Percentiles rank a stretch among this genome's conserved stretches.
phyloP scores from a whole-genome alignment of 37 sponge, comb jelly and placozoan species.

The Beroe forskalii region DNA sequence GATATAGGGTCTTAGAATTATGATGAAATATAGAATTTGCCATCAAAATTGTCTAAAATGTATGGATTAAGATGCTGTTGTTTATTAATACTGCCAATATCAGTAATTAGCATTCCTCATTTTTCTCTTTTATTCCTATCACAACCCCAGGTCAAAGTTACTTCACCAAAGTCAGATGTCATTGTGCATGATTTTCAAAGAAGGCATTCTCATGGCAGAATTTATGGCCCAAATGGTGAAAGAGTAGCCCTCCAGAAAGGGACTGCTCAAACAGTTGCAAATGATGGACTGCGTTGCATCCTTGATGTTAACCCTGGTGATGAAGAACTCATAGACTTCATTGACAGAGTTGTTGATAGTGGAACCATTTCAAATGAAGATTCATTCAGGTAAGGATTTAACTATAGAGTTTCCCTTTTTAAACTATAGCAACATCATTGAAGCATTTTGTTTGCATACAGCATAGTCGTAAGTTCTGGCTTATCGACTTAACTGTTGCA shows the following conservation, averaged over 20 bases:
- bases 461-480: too few relatives aligned
- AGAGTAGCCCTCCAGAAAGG: neutral
- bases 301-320: neutral
- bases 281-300: neutral
- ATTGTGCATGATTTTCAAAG: neutral
- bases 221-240: neutral
- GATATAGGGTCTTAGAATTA: too few relatives aligned
- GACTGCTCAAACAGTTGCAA: neutral
- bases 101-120: too few relatives aligned
- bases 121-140: too few relatives aligned
- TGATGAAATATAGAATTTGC: too few relatives aligned
- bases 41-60: too few relatives aligned
- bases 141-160: neutral
- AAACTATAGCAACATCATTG: too few relatives aligned
- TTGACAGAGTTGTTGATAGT: neutral
- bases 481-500: too few relatives aligned
- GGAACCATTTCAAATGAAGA: neutral
- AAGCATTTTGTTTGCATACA: too few relatives aligned
- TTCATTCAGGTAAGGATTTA: neutral
- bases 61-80: too few relatives aligned
- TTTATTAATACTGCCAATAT: too few relatives aligned
- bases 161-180: neutral
- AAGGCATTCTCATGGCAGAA: neutral
- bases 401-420: too few relatives aligned
- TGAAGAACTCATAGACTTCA: neutral